Evolutionary conservation across 2,113 vertebrate species (phyloP).

Genomic region (Myrmophylax atrothorax): DNA sequence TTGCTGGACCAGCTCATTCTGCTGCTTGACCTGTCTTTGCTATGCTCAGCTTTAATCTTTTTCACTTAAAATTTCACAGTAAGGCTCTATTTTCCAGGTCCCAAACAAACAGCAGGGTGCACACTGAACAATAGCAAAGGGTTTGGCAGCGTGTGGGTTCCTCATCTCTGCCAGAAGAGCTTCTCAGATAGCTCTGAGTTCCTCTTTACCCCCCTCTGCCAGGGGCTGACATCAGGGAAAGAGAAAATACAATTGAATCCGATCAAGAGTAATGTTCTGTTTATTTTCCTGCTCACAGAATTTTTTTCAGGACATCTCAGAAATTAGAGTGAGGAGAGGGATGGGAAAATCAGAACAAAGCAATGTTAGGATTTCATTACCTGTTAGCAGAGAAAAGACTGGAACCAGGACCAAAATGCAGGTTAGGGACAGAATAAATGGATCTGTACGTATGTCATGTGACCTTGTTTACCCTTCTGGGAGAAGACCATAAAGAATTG

Average conservation of each 20-base stretch:
- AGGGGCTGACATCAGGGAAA: slow-evolving; percentile 55
- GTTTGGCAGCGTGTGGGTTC: slow-evolving; percentile 25
- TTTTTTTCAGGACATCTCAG: slow-evolving; percentile 41
- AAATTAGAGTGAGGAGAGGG: not conserved
- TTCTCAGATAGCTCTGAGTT: slow-evolving; percentile 48
- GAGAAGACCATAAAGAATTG: not conserved
- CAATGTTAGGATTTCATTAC: not conserved
- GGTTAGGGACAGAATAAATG: not conserved
- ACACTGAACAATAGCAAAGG: slow-evolving; percentile 22
- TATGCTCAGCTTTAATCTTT: slow-evolving; percentile 1
- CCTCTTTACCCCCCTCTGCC: slow-evolving; percentile 36
- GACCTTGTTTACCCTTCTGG: not conserved
- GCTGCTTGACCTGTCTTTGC: slow-evolving; percentile 1
- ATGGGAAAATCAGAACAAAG: not conserved
- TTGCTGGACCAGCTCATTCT: not conserved
- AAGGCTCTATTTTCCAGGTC: slow-evolving; percentile 18
- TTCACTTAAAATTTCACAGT: slow-evolving; percentile 26
- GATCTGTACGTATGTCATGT: not conserved
- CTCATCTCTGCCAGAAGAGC: not conserved
- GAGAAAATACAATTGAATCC: slow-evolving; percentile 61
- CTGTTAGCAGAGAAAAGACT: not conserved
- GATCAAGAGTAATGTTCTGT: slow-evolving; percentile 60
- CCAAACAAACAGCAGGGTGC: slow-evolving; percentile 53
- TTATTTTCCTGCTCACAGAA: slow-evolving; percentile 55
- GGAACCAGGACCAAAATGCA: not conserved